Base-by-base conservation (phyloP, 2,113 vertebrate species). In the Sphaerodactylus townsendi region DNA sequence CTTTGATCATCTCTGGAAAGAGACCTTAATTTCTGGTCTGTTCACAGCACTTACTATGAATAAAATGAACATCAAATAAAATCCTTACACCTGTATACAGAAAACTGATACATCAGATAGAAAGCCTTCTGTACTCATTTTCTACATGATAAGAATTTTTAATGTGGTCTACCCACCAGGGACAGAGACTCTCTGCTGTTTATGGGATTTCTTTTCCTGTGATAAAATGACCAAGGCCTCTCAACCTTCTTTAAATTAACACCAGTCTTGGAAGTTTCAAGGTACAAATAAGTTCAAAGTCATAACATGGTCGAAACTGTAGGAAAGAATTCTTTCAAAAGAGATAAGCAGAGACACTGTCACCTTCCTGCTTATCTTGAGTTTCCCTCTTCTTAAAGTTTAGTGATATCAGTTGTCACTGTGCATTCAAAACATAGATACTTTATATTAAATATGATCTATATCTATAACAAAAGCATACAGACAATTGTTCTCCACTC, bases 331-430 rank as follows among this genome's bases (percentile, higher is more conserved):
- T 79, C 82, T 88, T 90, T 90, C 46, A 41, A 15, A 80, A 87
- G 85, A 19, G 69, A 72, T 76, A 90, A 72, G 62, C 65, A 86
- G 81, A 77, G 78, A 86, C 69, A 50, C 87, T 82, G 50, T 86
- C 28, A 77, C 41, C 21, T 74, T 56, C 71, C 39, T 56, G 44
- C 64, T 91, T 77, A 59, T 87, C 79, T 89, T 76, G 59, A 68
- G 59, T 87, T 92, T 66, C 84, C 82, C 77, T 70, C 80, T 89
- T 90, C 59, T 85, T 41, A 87, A 92, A 35, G 79, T 48, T 78
- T 64, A 82, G 81, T 56, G 79, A 56, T 39, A 82, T 13, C 76
- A 89, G 86, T 86, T 19, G 37, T 88, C 82, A 44, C 15, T 48
- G 62, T 62, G 39, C 68, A 81, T 1, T 23, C 39, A 41, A 62